Conservation (phyloP, 2,888 invertebrate genomes). For the Noctua comes region DNA sequence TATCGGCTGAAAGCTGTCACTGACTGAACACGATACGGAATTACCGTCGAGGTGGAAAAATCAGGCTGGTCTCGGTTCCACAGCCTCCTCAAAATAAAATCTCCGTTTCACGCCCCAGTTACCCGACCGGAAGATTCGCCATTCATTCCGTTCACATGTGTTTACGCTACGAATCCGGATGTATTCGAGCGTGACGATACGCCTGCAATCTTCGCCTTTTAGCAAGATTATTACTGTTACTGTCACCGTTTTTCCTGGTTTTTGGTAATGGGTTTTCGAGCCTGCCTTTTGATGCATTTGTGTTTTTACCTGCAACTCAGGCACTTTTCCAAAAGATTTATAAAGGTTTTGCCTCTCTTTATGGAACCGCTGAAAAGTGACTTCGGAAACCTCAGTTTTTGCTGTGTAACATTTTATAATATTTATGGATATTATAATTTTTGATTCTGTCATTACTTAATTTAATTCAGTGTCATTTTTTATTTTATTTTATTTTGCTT, state of each 20-base stretch:
- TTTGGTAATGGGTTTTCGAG: conserved; percentile 28
- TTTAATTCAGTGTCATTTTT: too few species aligned
- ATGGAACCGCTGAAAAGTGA: not conserved
- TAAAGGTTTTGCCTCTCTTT: not conserved
- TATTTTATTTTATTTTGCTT: too few species aligned
- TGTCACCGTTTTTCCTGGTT: conserved; percentile 27
- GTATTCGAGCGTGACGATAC: conserved; percentile 60
- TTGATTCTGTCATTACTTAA: too few species aligned
- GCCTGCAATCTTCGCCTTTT: conserved; percentile 63
- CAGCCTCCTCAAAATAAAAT: conserved; percentile 80
- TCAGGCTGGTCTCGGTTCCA: conserved; percentile 72
- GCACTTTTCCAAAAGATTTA: not conserved
- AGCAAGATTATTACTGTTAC: conserved; percentile 59
- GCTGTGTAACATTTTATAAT: too few species aligned
- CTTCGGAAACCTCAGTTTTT: not conserved
- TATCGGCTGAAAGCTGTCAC: conserved; percentile 57
- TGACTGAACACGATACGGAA: conserved; percentile 63
- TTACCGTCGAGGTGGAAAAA: conserved; percentile 76
- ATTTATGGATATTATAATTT: too few species aligned
- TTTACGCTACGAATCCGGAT: conserved; percentile 68
- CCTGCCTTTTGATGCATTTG: conserved; percentile 32
- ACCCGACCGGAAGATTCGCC: conserved; percentile 74
- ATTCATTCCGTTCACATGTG: conserved; percentile 77
- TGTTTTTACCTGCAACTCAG: not conserved
- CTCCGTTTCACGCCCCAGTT: conserved; percentile 82